Evolutionary conservation across 2,888 invertebrate genomes (phyloP).

Genomic region (Meiosimyza decipiens): DNA sequence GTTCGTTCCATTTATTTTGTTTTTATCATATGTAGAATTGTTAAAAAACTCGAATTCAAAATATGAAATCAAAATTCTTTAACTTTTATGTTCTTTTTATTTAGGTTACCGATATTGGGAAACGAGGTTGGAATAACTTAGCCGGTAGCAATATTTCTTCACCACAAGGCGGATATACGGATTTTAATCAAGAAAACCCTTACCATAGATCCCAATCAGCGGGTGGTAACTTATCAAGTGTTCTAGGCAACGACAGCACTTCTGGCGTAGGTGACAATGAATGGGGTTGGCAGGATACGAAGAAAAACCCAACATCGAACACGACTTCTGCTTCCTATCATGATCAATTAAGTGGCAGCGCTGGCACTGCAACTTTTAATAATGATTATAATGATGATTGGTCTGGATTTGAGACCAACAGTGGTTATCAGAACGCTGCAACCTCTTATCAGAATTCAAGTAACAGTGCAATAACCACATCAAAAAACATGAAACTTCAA

Average conservation of each 20-base stretch:
- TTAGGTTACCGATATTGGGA: slow-evolving; percentile 76
- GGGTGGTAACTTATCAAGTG: slow-evolving; percentile 57
- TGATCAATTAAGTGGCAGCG: slow-evolving; percentile 51
- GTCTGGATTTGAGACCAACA: slow-evolving; percentile 61
- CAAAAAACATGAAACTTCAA: slow-evolving; percentile 58
- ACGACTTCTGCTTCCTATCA: slow-evolving; percentile 58
- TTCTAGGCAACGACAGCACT: slow-evolving; percentile 52
- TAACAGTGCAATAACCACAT: slow-evolving; percentile 38
- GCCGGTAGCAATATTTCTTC: slow-evolving; percentile 70
- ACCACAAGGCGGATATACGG: slow-evolving; percentile 61
- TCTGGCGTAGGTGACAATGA: slow-evolving; percentile 56
- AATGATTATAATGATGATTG: slow-evolving; percentile 60
- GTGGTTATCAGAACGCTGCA: slow-evolving; percentile 59
- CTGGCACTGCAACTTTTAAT: slow-evolving; percentile 42
- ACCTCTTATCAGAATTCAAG: slow-evolving; percentile 58
- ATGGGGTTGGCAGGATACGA: slow-evolving; percentile 63
- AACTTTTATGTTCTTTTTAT: background rate
- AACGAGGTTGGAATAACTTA: slow-evolving; percentile 75
- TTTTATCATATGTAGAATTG: slow-evolving; percentile 14
- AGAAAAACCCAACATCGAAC: slow-evolving; percentile 51
- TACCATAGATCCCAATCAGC: slow-evolving; percentile 66
- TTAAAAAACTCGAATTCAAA: background rate
- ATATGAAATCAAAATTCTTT: background rate
- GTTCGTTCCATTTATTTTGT: slow-evolving; percentile 64
- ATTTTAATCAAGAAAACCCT: slow-evolving; percentile 56